Evolutionary conservation across 2,888 invertebrate species (phyloP), one percentile per base, ranked within the genome.

Genomic region (Caenorhabditis sp.): DNA sequence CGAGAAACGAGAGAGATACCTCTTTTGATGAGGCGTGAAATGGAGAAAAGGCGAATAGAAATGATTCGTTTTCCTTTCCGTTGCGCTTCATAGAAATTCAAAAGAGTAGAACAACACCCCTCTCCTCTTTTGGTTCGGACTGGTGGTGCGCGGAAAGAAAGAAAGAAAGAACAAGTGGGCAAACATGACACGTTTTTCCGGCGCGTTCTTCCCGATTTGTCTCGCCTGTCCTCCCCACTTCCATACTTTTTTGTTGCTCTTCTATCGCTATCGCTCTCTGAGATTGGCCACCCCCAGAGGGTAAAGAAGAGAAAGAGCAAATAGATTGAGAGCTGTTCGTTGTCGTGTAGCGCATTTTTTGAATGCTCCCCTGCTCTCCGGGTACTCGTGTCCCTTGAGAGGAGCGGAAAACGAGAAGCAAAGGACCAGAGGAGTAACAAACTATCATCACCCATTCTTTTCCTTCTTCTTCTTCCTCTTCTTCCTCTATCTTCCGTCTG

Each of bases 121-220:
- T 40, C 20, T 60, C 61, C 62, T 50, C 28, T 60, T 60, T 68
- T 51, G 58, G 53, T 70, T 62, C 58, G 64, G 64, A 72, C 64
- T 72, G 58, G 51, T 51, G 50, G 51, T 37, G 65, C 18, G 50
- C 56, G 20, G 72, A 40, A 40, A 40, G 40, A 40, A 56, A 28
- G 72, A 40, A 40, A 40, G 40, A 40, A 20, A 28, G 50, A 69
- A 77, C 77, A 72, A 68, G 65, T 65, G 70, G 67, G 69, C 71
- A 79, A 79, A 79, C 71, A 79, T 79, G 65, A 79, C 79, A 79
- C 72, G 71, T 80, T 74, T 68, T 74, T 69, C 67, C 35, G n/a
- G n/a, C n/a, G n/a, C n/a, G n/a, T n/a, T n/a, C 53, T 68, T 58
- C 72, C 56, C 60, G 61, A 68, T 77, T 69, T 77, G 61, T 56